Evolutionary conservation across 2,797 vertebrate species (phyloP), one percentile per base, ranked within the genome.

Genomic region (Oryzias sinensis): DNA sequence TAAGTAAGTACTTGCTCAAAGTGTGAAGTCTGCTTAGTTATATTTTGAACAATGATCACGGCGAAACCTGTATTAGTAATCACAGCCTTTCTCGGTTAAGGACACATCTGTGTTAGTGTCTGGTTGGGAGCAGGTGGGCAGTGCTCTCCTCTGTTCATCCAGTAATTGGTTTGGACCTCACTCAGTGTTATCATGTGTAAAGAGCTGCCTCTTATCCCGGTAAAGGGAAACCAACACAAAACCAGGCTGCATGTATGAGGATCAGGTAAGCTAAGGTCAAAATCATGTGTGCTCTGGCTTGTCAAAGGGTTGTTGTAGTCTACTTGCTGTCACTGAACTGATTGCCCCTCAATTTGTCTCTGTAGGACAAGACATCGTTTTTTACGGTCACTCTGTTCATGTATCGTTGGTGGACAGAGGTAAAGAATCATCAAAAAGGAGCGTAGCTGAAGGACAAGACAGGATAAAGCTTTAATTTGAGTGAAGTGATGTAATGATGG

Each of bases 111-210:
- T 74, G 33, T 40, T 25, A 59, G 48, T 70, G 27, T 44, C 33
- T 57, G 51, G 40, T 71, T 48, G 74, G 72, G 50, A 80, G 66
- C 81, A 86, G 79, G 73, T 82, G 81, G 73, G 55, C 55, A 43
- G 68, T 52, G 14, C 57, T 65, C 41, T 72, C 48, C 65, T 49
- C 29, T 79, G 58, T 76, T 57, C 14, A 6, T 50, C 56, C 57
- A 27, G 60, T 77, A 69, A 82, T 75, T 70, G 72, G 63, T 62
- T 33, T 76, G 64, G 71, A 80, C 55, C 62, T 48, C 64, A 66
- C 77, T 56, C 68, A 68, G 57, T 53, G 49, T 42, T 9, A 5
- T 46, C 57, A 44, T 53, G 53, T 49, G 29, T 50, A 57, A 49
- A 16, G 37, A 44, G 50, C 50, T 49, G 61, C 64, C 50, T 53